These are phyloP conservation scores for Plumapathes pennacea DNA, from an alignment of 92 coral and sea anemone genomes.

Conservation along the genomic window DNA sequence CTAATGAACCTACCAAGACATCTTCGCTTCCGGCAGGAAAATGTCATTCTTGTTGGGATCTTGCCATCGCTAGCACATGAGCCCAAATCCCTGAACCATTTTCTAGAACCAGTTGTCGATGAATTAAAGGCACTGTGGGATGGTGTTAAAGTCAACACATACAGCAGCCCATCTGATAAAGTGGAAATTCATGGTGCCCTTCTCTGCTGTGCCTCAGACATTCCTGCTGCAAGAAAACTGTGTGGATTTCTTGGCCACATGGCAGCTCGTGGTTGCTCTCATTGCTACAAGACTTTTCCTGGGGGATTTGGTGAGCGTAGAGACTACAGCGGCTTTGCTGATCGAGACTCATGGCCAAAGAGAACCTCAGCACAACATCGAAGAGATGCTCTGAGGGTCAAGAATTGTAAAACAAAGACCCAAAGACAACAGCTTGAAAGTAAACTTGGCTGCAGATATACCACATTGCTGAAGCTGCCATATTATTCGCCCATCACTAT, in stretches of 20 bases:
- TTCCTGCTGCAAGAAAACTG: slow-evolving; percentile 55
- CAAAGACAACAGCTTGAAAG: slow-evolving; percentile 20
- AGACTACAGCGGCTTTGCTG: slow-evolving; percentile 43
- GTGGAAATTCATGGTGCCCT: slow-evolving; percentile 27
- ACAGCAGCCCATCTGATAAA: no score
- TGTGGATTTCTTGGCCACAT: slow-evolving; percentile 60
- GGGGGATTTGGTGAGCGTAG: slow-evolving; percentile 39
- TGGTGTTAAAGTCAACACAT: no score
- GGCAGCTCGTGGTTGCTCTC: slow-evolving; percentile 47
- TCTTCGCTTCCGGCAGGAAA: no score
- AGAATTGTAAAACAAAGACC: slow-evolving; percentile 28
- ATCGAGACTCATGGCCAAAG: slow-evolving; percentile 36
- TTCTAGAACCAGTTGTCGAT: no score
- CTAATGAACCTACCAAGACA: no score
- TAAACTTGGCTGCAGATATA: slow-evolving; percentile 27
- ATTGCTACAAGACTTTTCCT: slow-evolving; percentile 36
- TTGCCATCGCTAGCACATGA: no score
- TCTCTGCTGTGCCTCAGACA: slow-evolving; percentile 46
- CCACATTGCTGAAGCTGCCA: slow-evolving; percentile 26
- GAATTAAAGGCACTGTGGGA: no score
- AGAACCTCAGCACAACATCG: slow-evolving; percentile 29
- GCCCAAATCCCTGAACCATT: no score
- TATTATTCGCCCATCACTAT: slow-evolving; percentile 26
- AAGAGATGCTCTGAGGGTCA: slow-evolving; percentile 19
- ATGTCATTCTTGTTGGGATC: no score